phyloP scores from a whole-genome alignment of 2,888 invertebrate species.

The Meganola albula region DNA sequence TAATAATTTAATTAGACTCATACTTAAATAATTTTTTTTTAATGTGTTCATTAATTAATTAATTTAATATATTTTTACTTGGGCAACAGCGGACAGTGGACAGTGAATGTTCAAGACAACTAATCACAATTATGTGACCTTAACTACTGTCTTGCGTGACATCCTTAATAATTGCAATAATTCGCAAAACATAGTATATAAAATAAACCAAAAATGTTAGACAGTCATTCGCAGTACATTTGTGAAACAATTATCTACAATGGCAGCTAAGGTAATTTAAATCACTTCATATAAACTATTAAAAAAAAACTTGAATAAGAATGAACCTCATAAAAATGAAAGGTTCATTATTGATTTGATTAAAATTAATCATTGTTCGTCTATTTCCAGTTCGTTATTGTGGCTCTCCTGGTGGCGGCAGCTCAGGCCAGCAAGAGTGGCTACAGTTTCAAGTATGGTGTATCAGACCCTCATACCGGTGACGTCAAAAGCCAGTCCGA shows the following conservation, averaged over 20 bases:
- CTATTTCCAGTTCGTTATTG: conserved; percentile 62
- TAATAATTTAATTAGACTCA: too few relatives aligned
- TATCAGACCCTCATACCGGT: conserved; percentile 68
- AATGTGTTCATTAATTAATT: too few relatives aligned
- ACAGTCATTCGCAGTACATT: background rate
- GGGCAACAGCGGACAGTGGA: too few relatives aligned
- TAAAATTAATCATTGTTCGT: background rate
- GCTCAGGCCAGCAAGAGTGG: conserved; percentile 61
- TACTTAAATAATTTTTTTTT: too few relatives aligned
- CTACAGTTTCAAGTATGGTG: conserved; percentile 68
- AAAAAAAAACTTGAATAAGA: background rate
- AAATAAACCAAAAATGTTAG: background rate
- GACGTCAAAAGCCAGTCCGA: conserved; percentile 79
- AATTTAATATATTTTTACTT: too few relatives aligned
- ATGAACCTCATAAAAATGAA: background rate
- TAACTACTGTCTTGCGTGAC: too few relatives aligned
- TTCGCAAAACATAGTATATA: background rate
- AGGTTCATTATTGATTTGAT: conserved; percentile 9
- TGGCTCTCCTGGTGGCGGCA: conserved; percentile 65
- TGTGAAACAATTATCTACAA: conserved; percentile 31
- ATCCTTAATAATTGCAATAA: too few relatives aligned
- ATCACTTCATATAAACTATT: background rate
- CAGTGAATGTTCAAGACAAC: too few relatives aligned
- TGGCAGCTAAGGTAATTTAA: conserved; percentile 68
- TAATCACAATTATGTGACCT: too few relatives aligned